Percentiles rank a stretch among this genome's conserved stretches.
These are phyloP conservation scores for Xyrichtys novacula DNA, from an alignment of 2,797 vertebrate genomes.

Conservation along the genomic window DNA sequence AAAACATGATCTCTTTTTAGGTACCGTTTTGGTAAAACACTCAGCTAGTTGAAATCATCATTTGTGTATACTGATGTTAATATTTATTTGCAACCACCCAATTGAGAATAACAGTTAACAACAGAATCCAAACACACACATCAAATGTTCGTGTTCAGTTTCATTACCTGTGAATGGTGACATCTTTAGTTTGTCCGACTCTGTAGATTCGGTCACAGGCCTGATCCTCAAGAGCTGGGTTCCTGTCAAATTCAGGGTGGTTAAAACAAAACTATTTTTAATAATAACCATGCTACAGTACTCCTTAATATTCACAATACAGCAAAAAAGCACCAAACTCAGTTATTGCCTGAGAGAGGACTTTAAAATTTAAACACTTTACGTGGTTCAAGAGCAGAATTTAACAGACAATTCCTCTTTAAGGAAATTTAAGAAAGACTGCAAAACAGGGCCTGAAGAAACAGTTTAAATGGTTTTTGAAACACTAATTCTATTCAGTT, in stretches of 20 bases:
- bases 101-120: not conserved
- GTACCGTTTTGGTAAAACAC: not conserved
- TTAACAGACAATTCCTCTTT: no score
- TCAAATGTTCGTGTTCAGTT: no score
- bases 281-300: not conserved
- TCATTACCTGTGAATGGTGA: slow-evolving; percentile 92
- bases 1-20: not conserved
- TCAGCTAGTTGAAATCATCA: no score
- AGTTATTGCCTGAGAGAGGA: no score
- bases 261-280: not conserved
- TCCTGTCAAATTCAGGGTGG: slow-evolving; percentile 82
- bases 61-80: not conserved
- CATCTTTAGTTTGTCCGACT: slow-evolving; percentile 91
- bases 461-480: not conserved
- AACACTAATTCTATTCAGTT: no score
- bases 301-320: not conserved
- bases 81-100: not conserved
- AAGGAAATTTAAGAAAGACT: not conserved
- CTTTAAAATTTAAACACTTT: no score
- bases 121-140: not conserved
- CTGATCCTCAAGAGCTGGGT: slow-evolving; percentile 96
- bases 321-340: not conserved
- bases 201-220: slow-evolving; percentile 97
- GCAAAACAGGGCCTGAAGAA: not conserved
- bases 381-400: no score